phyloP scores from a whole-genome alignment of 2,888 invertebrate species.

The Ceraclea dissimilis region DNA sequence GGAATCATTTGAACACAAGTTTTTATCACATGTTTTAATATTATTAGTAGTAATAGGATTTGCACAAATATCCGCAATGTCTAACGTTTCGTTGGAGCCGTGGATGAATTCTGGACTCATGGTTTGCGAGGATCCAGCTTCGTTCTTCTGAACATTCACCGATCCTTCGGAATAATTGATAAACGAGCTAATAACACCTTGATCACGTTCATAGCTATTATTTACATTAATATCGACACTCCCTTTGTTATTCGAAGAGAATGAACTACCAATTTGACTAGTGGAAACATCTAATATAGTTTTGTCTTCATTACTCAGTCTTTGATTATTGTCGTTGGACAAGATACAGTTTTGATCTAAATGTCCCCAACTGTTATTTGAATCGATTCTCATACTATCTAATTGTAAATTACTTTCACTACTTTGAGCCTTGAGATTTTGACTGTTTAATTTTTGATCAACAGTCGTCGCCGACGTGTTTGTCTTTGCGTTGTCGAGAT shows the following conservation, averaged over 20 bases:
- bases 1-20: slow-evolving; percentile 18
- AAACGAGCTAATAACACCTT: slow-evolving; percentile 29
- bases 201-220: slow-evolving; percentile 24
- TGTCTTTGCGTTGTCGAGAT: slow-evolving; percentile 29
- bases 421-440: slow-evolving; percentile 1
- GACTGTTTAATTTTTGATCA: slow-evolving; percentile 1
- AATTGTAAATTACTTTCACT: slow-evolving; percentile 2
- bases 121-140: slow-evolving; percentile 37
- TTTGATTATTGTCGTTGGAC: slow-evolving; percentile 31
- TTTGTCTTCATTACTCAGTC: slow-evolving; percentile 11
- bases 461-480: not conserved
- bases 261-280: slow-evolving; percentile 12
- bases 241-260: slow-evolving; percentile 16
- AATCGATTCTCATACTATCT: slow-evolving; percentile 27
- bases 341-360: slow-evolving; percentile 44
- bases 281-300: slow-evolving; percentile 3
- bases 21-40: slow-evolving; percentile 20
- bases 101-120: slow-evolving; percentile 21
- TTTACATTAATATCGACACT: slow-evolving; percentile 25
- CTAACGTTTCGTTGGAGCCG: not conserved
- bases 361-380: slow-evolving; percentile 30
- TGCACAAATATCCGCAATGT: slow-evolving; percentile 25
- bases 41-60: not conserved
- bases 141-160: slow-evolving; percentile 36
- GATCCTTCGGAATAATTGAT: slow-evolving; percentile 37